phyloP scores from a whole-genome alignment of 2,113 vertebrate genomes.

The Tetrao urogallus region DNA sequence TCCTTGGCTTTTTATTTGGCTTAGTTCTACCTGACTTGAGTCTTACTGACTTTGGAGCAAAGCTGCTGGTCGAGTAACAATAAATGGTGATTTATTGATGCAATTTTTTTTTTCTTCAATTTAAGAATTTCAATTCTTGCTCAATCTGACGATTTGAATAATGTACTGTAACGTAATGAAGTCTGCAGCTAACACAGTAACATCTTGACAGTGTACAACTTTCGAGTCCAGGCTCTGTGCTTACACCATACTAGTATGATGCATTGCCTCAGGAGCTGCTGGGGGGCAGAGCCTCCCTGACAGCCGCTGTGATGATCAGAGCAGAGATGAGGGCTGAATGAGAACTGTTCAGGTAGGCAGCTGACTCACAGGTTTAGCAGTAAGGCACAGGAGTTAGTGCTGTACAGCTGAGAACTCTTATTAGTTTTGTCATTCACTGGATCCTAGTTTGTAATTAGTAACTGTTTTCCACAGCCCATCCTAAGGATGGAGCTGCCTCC shows the following conservation, averaged over 20 bases:
- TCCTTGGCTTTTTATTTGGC: background rate
- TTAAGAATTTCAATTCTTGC: background rate
- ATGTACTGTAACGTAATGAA: fast-evolving
- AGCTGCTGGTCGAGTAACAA: background rate
- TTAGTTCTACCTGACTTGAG: background rate
- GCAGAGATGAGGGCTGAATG: too few species aligned
- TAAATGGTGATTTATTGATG: background rate
- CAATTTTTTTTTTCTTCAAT: fast-evolving
- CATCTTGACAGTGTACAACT: background rate
- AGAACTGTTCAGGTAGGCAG: background rate
- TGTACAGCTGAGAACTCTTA: background rate
- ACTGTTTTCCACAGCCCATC: background rate
- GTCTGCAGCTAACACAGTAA: background rate
- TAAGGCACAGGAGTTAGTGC: background rate
- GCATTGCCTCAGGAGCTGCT: fast-evolving
- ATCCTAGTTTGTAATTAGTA: background rate
- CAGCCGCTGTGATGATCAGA: background rate
- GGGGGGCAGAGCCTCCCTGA: fast-evolving
- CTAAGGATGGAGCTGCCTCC: background rate
- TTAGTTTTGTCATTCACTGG: background rate
- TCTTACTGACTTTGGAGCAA: background rate
- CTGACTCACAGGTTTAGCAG: fast-evolving
- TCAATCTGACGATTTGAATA: background rate
- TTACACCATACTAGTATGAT: background rate
- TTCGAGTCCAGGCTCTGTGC: background rate